These are phyloP conservation scores for Nymphalis c-album DNA, from an alignment of 2,888 invertebrate species.

Conservation along the genomic window DNA sequence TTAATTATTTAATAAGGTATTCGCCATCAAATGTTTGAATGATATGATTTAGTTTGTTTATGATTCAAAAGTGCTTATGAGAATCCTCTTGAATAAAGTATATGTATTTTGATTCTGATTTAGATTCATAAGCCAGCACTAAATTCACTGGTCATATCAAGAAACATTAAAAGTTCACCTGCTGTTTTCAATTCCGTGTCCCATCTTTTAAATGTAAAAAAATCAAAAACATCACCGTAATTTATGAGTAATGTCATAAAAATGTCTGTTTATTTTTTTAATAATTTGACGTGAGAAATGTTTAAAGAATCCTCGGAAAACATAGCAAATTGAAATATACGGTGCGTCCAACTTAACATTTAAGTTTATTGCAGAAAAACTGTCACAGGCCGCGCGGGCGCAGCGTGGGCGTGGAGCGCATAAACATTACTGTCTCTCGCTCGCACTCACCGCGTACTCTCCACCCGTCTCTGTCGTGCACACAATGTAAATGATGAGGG, in stretches of 20 bases:
- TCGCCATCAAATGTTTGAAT: no score
- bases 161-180: conserved; percentile 9
- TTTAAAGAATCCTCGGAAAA: conserved; percentile 12
- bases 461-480: conserved; percentile 27
- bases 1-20: no score
- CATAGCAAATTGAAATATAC: conserved; percentile 38
- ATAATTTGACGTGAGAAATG: conserved; percentile 15
- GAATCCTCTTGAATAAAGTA: no score
- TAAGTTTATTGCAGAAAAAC: conserved; percentile 63
- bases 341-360: conserved; percentile 35
- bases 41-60: no score
- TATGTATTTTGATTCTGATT: no score
- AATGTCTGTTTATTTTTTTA: background rate
- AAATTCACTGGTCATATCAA: background rate
- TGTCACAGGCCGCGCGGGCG: conserved; percentile 58
- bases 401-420: conserved; percentile 55
- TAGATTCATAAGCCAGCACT: background rate
- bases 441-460: conserved; percentile 38
- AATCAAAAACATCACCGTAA: conserved; percentile 3
- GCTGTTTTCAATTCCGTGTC: conserved; percentile 9
- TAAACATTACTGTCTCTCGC: conserved; percentile 54
- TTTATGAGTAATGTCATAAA: conserved; percentile 7
- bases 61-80: no score
- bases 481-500: conserved; percentile 66
- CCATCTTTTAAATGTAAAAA: conserved; percentile 1